Evolutionary conservation across 2,113 vertebrate genomes (phyloP).

Genomic region (Oreochromis niloticus): DNA sequence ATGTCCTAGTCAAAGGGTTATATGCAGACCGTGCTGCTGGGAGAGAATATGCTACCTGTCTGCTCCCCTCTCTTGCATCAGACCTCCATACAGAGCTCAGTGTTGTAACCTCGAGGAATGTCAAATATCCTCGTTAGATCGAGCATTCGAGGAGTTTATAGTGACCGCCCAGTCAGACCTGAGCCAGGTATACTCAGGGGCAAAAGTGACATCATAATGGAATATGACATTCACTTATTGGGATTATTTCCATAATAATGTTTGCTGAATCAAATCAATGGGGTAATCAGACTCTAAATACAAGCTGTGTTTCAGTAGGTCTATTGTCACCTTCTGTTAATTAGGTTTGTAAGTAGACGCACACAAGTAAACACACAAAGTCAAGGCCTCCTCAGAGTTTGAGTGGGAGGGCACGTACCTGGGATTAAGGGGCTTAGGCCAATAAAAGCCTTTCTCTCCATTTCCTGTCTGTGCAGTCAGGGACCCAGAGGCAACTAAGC

Average conservation of each 20-base stretch:
- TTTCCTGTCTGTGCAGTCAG: constrained; percentile 14
- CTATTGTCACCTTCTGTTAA: constrained; percentile 6
- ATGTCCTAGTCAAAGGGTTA: constrained; percentile 49
- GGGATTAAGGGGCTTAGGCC: constrained; percentile 18
- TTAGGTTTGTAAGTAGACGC: neutral
- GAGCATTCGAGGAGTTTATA: neutral
- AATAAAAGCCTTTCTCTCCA: constrained; percentile 27
- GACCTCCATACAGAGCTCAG: constrained; percentile 30
- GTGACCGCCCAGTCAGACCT: neutral
- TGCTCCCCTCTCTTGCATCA: neutral
- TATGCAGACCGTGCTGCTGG: constrained; percentile 21
- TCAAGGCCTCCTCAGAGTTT: neutral
- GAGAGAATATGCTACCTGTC: constrained; percentile 53
- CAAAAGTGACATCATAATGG: neutral
- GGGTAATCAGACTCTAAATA: neutral
- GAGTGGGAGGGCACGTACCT: constrained; percentile 11
- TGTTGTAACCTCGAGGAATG: constrained; percentile 49
- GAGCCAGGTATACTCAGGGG: neutral
- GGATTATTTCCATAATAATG: neutral
- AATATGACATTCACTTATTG: neutral
- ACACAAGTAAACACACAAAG: neutral
- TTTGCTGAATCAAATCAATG: neutral
- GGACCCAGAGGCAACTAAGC: neutral
- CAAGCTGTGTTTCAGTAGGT: neutral
- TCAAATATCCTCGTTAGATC: constrained; percentile 34